phyloP scores from a whole-genome alignment of 2,113 vertebrate genomes.

The Acanthisitta chloris region DNA sequence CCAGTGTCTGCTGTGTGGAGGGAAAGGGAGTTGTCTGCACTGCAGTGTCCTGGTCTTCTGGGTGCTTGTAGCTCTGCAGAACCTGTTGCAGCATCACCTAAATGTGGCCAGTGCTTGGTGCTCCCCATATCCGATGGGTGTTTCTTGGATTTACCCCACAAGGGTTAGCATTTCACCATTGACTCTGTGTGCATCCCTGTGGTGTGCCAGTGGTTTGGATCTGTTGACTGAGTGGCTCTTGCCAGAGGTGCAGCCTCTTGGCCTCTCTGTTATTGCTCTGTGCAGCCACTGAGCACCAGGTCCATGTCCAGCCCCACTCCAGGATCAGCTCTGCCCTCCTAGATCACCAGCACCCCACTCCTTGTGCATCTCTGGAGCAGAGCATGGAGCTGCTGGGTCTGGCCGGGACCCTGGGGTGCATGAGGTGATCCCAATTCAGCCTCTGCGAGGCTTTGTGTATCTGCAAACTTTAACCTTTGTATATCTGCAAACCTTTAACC shows the following conservation, averaged over 20 bases:
- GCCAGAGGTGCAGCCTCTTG: neutral
- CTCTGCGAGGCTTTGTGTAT: accelerated
- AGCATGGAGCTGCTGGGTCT: neutral
- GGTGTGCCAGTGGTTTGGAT: accelerated
- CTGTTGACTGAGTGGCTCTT: accelerated
- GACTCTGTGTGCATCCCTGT: accelerated
- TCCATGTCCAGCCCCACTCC: accelerated
- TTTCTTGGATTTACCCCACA: neutral
- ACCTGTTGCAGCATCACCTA: neutral
- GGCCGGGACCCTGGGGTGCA: accelerated
- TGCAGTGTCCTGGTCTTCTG: neutral
- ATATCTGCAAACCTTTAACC: neutral
- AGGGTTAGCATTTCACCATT: neutral
- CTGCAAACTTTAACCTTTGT: neutral
- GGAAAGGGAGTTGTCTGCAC: neutral
- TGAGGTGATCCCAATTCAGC: neutral
- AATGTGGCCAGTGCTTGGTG: neutral
- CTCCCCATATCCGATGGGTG: accelerated
- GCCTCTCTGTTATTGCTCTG: accelerated
- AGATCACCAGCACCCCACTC: neutral
- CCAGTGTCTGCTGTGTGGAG: neutral
- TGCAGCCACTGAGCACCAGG: neutral
- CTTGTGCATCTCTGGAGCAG: accelerated
- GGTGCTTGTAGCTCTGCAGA: neutral
- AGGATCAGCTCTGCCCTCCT: neutral